phyloP scores from a whole-genome alignment of 2,113 vertebrate genomes.

The Halichoeres trimaculatus region DNA sequence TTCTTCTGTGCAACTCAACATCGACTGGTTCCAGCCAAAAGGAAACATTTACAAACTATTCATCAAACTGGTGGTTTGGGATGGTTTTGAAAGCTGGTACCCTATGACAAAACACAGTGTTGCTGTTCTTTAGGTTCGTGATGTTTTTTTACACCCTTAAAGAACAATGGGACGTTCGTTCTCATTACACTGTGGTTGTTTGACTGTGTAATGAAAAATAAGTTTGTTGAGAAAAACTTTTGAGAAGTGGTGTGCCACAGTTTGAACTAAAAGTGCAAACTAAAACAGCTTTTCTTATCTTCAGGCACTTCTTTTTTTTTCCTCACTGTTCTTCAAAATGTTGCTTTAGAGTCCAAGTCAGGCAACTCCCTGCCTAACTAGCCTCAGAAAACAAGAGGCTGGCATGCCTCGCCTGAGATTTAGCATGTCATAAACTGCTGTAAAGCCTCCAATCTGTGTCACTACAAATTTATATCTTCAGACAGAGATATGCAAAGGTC shows the following conservation, averaged over 20 bases:
- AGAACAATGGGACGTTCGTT: not conserved
- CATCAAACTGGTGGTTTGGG: too few relatives aligned
- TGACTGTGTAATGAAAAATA: not conserved
- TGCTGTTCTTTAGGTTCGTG: not conserved
- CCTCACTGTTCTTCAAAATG: slow-evolving; percentile 18
- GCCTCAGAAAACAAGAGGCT: slow-evolving; percentile 79
- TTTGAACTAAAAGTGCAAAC: slow-evolving; percentile 2
- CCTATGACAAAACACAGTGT: too few relatives aligned
- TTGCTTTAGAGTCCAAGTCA: slow-evolving; percentile 45
- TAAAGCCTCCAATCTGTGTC: slow-evolving; percentile 88
- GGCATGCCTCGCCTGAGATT: slow-evolving; percentile 79
- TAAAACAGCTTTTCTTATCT: slow-evolving; percentile 1
- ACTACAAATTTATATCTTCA: slow-evolving; percentile 86
- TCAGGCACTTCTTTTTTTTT: not conserved
- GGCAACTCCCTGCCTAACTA: slow-evolving; percentile 69
- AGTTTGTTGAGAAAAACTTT: not conserved
- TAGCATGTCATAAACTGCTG: slow-evolving; percentile 87
- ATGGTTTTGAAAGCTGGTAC: too few relatives aligned
- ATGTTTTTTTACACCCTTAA: not conserved
- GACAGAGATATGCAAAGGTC: slow-evolving; percentile 88
- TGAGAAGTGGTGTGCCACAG: not conserved
- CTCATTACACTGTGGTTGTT: not conserved
- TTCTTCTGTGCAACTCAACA: too few relatives aligned
- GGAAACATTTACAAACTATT: too few relatives aligned
- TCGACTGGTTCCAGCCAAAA: too few relatives aligned